These are phyloP conservation scores for Trichonephila clavata DNA, from an alignment of 1,140 invertebrate species.

Conservation along the genomic window DNA sequence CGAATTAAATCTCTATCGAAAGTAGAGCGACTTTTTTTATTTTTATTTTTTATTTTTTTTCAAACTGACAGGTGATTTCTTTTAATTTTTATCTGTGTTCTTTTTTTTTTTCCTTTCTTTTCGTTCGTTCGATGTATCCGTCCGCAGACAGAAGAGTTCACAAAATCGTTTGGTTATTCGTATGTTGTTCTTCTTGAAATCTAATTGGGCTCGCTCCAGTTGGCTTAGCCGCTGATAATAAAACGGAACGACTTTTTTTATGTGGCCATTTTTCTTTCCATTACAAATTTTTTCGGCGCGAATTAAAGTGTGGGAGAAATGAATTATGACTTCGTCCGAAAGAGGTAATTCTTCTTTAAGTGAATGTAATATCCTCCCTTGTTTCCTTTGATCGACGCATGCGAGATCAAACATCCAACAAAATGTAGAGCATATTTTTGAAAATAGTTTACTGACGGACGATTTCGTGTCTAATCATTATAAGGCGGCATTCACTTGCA, in stretches of 20 bases:
- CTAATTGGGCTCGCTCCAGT: constrained; percentile 67
- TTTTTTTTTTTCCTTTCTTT: constrained; percentile 20
- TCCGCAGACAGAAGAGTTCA: constrained; percentile 28
- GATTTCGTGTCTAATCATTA: background rate
- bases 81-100: constrained; percentile 46
- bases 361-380: background rate
- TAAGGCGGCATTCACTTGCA: background rate
- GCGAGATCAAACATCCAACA: background rate
- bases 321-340: constrained; percentile 20
- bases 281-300: constrained; percentile 4
- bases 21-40: constrained; percentile 55
- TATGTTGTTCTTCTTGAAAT: constrained; percentile 33
- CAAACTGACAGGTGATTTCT: constrained; percentile 51
- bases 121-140: background rate
- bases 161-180: constrained; percentile 35
- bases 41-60: background rate
- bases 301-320: constrained; percentile 40
- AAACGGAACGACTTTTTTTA: constrained; percentile 29
- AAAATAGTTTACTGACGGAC: background rate
- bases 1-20: constrained; percentile 47
- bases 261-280: constrained; percentile 26
- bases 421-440: background rate
- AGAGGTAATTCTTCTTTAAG: constrained; percentile 2
- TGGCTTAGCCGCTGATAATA: constrained; percentile 58
- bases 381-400: background rate